Conservation (phyloP, 2,113 vertebrate genomes). For the Burhinus bistriatus region DNA sequence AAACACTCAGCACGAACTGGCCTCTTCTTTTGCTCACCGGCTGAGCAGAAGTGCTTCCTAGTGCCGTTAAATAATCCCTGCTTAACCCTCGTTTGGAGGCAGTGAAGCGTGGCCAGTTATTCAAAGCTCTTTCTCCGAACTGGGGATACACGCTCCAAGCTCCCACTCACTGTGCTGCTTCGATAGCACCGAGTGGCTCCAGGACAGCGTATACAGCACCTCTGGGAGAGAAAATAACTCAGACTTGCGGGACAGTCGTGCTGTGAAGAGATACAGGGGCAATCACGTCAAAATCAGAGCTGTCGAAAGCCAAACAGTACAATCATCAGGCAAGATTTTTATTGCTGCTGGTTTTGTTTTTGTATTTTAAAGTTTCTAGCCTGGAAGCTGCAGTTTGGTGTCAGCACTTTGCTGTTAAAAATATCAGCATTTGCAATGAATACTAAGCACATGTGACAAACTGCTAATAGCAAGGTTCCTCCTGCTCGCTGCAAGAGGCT, state of each 20-base stretch:
- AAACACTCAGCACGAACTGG: not conserved
- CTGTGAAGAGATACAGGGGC: fast-evolving
- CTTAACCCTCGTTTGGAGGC: not conserved
- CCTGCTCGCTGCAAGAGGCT: not conserved
- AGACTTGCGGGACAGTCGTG: fast-evolving
- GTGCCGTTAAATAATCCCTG: not conserved
- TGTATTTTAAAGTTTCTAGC: not conserved
- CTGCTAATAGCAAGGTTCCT: not conserved
- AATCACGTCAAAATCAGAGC: fast-evolving
- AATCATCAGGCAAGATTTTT: not conserved
- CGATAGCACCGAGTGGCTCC: not conserved
- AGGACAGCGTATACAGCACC: fast-evolving
- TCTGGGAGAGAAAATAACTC: not conserved
- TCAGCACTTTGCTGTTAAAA: not conserved
- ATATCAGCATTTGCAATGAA: not conserved
- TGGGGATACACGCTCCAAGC: fast-evolving
- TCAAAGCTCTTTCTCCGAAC: not conserved
- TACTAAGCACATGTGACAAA: fast-evolving
- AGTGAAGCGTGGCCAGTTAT: fast-evolving
- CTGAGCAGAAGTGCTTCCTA: not conserved
- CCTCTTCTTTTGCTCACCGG: not conserved
- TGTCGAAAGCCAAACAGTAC: fast-evolving
- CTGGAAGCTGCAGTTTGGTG: not conserved
- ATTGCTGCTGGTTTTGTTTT: not conserved
- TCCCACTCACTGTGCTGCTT: fast-evolving